Evolutionary conservation across 1,140 invertebrate genomes (phyloP).

Genomic region (Drosophila asahinai): DNA sequence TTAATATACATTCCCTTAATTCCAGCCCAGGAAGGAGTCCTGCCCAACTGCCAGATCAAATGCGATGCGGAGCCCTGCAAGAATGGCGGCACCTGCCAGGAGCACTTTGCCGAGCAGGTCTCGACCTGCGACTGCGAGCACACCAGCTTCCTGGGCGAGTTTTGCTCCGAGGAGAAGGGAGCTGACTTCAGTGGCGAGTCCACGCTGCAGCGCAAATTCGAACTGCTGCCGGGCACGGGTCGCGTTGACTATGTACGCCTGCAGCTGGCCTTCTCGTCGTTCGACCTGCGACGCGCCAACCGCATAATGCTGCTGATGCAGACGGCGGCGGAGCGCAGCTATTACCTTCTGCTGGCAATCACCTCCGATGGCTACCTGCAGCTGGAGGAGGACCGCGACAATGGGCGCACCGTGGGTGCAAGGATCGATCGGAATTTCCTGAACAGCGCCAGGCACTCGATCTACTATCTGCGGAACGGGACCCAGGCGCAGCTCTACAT

Average conservation of each 20-base stretch:
- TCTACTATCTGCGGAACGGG: conserved; percentile 92
- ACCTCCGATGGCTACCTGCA: conserved; percentile 93
- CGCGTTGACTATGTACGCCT: conserved; percentile 90
- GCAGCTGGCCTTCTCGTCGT: conserved; percentile 93
- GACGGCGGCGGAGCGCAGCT: conserved; percentile 92
- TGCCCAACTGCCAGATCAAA: conserved; percentile 94
- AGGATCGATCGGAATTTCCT: conserved; percentile 92
- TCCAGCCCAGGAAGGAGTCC: conserved; percentile 87
- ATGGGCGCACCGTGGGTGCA: conserved; percentile 88
- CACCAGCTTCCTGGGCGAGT: conserved; percentile 94
- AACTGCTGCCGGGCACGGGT: conserved; percentile 86
- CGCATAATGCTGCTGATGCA: conserved; percentile 91
- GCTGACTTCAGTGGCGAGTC: conserved; percentile 95
- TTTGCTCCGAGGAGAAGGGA: conserved; percentile 91
- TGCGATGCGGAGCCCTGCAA: conserved; percentile 95
- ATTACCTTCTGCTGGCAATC: conserved; percentile 92
- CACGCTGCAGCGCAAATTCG: conserved; percentile 91
- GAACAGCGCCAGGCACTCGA: conserved; percentile 92
- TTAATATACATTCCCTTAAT: not conserved
- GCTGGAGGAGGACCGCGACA: conserved; percentile 93
- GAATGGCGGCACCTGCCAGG: conserved; percentile 94
- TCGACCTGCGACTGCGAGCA: conserved; percentile 94
- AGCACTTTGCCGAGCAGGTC: conserved; percentile 94
- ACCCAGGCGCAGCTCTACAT: conserved; percentile 90
- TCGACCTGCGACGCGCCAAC: conserved; percentile 90